These are phyloP conservation scores for Parascotia fuliginaria DNA, from an alignment of 2,888 invertebrate species.

Conservation along the genomic window DNA sequence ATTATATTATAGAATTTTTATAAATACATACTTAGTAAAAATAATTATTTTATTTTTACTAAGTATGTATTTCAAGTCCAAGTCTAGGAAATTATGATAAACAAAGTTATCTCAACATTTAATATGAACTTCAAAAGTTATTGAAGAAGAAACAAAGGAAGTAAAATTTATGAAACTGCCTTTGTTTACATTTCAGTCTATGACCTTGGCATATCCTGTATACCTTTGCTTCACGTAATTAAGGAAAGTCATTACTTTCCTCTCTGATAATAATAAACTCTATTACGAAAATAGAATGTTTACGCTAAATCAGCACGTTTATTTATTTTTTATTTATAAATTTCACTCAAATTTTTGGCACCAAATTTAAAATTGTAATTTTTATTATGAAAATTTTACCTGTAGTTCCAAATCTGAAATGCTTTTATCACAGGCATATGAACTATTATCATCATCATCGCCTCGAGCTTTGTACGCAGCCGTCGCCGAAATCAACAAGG, in stretches of 20 bases:
- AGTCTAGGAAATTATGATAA: no score
- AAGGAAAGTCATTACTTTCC: neutral
- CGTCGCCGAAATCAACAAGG: constrained; percentile 69
- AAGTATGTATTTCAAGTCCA: no score
- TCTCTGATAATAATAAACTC: neutral
- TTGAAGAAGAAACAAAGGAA: constrained; percentile 8
- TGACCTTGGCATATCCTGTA: constrained; percentile 22
- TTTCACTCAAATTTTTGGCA: no score
- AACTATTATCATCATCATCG: constrained; percentile 42
- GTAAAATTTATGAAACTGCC: constrained; percentile 21
- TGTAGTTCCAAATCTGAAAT: constrained; percentile 73
- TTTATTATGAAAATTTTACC: constrained; percentile 48
- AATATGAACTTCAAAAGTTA: no score
- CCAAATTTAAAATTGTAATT: no score
- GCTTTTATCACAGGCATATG: constrained; percentile 55
- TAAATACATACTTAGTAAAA: no score
- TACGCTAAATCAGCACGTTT: no score
- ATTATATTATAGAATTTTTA: no score
- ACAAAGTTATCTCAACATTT: no score
- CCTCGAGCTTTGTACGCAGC: constrained; percentile 66
- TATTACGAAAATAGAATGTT: no score
- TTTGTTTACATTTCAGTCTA: neutral
- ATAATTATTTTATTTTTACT: no score
- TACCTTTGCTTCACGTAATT: constrained; percentile 2
- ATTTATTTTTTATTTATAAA: no score